These are phyloP conservation scores for Nemoura dubitans DNA, from an alignment of 2,888 invertebrate species.

Conservation along the genomic window DNA sequence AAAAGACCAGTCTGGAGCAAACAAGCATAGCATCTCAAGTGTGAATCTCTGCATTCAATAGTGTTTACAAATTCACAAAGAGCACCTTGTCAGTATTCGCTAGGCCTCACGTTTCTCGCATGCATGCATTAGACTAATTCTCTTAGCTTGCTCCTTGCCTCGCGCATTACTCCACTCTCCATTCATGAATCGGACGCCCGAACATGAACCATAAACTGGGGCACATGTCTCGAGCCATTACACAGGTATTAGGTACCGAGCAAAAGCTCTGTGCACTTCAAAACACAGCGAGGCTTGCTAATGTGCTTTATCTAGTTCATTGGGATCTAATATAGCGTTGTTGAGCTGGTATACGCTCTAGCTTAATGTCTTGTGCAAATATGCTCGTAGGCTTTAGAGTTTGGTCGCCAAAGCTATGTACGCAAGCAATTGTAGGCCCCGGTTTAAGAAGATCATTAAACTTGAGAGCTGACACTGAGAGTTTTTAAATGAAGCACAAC, in stretches of 20 bases:
- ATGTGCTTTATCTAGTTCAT: slow-evolving; percentile 7
- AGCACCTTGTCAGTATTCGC: neutral
- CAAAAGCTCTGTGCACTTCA: neutral
- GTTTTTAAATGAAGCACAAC: neutral
- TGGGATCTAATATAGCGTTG: slow-evolving; percentile 5
- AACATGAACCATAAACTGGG: slow-evolving; percentile 12
- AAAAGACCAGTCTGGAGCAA: no score
- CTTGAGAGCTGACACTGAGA: neutral
- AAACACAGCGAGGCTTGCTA: neutral
- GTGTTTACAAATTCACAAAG: neutral
- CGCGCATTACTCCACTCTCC: neutral
- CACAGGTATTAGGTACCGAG: slow-evolving; percentile 4
- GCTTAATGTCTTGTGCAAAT: slow-evolving; percentile 7
- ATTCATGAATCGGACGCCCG: neutral
- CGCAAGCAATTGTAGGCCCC: neutral
- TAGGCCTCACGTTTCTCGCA: neutral
- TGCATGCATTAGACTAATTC: neutral
- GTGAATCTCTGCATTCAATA: neutral
- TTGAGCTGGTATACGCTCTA: neutral
- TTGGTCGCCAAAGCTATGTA: neutral
- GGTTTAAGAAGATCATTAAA: slow-evolving; percentile 2
- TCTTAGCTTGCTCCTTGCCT: neutral
- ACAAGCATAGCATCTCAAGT: no score
- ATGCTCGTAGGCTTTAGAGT: neutral
- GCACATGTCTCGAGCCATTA: neutral